Percentiles rank a stretch among this genome's conserved stretches.
phyloP scores from a whole-genome alignment of 2,113 vertebrate species.

The Cinclus mexicanus region DNA sequence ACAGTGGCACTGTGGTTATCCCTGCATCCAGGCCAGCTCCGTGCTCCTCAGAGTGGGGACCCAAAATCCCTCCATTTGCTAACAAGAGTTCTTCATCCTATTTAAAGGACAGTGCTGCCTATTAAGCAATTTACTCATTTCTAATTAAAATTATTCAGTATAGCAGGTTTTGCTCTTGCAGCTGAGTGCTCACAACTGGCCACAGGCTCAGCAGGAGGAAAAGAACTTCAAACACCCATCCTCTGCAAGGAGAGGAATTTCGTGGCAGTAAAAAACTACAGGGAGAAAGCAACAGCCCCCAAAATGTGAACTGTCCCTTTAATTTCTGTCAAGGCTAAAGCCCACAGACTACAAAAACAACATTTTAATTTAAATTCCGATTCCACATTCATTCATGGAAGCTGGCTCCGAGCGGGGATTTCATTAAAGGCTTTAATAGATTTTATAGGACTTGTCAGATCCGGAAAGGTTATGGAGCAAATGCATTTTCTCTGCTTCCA shows the following conservation, averaged over 20 bases:
- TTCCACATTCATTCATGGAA: slow-evolving; percentile 72
- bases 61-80: neutral
- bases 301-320: slow-evolving; percentile 45
- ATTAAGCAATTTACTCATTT: slow-evolving; percentile 23
- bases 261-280: neutral
- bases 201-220: neutral
- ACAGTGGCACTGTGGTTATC: neutral
- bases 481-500: slow-evolving; percentile 76
- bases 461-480: slow-evolving; percentile 74
- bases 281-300: neutral
- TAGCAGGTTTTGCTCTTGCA: neutral
- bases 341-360: slow-evolving; percentile 65
- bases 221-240: neutral
- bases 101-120: neutral
- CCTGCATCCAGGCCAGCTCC: neutral
- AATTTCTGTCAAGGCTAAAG: slow-evolving; percentile 57
- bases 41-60: neutral
- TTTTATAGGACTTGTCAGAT: slow-evolving; percentile 76
- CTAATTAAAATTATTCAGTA: slow-evolving; percentile 16
- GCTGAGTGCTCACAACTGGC: neutral
- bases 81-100: neutral
- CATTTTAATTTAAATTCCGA: slow-evolving; percentile 76
- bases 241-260: neutral
- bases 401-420: slow-evolving; percentile 66
- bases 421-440: slow-evolving; percentile 80